Percentiles rank a stretch among this genome's conserved stretches.
phyloP scores from a whole-genome alignment of 2,888 invertebrate species.

The Trissolcus japonicus region DNA sequence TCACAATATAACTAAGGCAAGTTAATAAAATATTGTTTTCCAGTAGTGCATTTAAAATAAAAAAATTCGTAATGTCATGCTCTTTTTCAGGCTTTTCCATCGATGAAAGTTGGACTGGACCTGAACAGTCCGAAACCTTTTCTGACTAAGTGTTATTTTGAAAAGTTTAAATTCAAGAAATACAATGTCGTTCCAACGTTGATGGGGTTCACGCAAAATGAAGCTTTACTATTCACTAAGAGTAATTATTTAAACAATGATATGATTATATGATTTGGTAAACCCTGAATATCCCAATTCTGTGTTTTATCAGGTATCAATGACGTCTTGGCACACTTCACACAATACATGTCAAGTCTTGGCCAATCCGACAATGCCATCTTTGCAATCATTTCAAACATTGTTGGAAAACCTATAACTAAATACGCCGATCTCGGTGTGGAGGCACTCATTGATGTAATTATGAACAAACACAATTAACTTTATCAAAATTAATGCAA shows the following conservation, averaged over 20 bases:
- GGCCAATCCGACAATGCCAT: neutral
- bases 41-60: neutral
- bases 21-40: neutral
- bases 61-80: neutral
- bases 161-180: neutral
- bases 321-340: neutral
- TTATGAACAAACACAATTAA: neutral
- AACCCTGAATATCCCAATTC: too few species aligned
- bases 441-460: neutral
- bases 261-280: neutral
- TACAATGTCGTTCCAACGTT: slow-evolving; percentile 28
- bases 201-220: slow-evolving; percentile 27
- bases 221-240: slow-evolving; percentile 11
- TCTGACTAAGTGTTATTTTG: slow-evolving; percentile 10
- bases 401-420: neutral
- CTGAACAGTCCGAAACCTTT: slow-evolving; percentile 11
- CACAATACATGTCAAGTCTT: neutral
- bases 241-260: neutral
- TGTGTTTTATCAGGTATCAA: neutral
- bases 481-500: neutral
- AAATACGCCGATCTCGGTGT: neutral
- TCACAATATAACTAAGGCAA: neutral
- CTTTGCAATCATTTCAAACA: neutral
- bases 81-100: slow-evolving; percentile 3
- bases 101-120: slow-evolving; percentile 14